Evolutionary conservation across 2,888 invertebrate genomes (phyloP).

Genomic region (Endomychus coccineus): DNA sequence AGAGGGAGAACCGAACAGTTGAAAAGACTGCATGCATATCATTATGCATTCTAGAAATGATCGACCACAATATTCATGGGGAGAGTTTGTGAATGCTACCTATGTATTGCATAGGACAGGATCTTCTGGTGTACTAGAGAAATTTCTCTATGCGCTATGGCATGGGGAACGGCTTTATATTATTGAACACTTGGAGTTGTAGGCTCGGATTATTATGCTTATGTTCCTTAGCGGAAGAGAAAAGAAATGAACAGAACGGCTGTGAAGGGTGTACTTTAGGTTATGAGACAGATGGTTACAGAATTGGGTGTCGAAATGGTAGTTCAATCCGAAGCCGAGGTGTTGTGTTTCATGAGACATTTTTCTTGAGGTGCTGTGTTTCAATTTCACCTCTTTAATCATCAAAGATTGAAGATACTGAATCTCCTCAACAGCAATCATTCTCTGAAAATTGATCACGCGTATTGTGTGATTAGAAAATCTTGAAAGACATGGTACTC

Average conservation of each 20-base stretch:
- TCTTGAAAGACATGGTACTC: too few relatives aligned
- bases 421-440: too few relatives aligned
- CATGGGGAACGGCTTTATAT: constrained; percentile 11
- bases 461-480: too few relatives aligned
- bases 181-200: constrained; percentile 18
- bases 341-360: too few relatives aligned
- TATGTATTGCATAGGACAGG: constrained; percentile 19
- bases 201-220: constrained; percentile 22
- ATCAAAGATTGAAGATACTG: too few relatives aligned
- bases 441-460: too few relatives aligned
- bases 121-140: constrained; percentile 12
- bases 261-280: constrained; percentile 18
- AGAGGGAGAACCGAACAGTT: constrained; percentile 16
- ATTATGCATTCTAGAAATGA: constrained; percentile 16
- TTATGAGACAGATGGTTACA: constrained; percentile 20
- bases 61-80: constrained; percentile 14
- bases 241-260: constrained; percentile 20
- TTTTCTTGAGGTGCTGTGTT: too few relatives aligned
- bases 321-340: too few relatives aligned
- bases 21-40: constrained; percentile 17
- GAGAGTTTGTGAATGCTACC: constrained; percentile 17
- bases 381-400: too few relatives aligned
- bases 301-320: constrained; percentile 20
- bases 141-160: constrained; percentile 16
- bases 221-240: constrained; percentile 22